A percentile compares a stretch with the other conserved stretches of the same genome.
Evolutionary conservation across 2,113 vertebrate genomes (phyloP).

Genomic region (Nerophis ophidion): DNA sequence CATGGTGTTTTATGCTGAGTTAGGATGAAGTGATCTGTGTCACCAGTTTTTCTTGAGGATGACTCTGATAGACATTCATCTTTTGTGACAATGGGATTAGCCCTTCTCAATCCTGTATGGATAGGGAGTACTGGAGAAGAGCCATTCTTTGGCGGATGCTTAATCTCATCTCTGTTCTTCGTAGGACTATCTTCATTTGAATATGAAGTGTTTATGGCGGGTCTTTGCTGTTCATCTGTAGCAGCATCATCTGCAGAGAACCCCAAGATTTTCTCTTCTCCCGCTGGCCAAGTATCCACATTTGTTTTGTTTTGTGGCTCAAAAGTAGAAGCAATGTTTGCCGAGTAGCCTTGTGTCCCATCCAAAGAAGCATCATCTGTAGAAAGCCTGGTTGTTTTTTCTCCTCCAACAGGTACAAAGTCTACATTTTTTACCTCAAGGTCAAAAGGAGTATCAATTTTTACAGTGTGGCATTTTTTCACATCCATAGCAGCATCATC

Average conservation of each 20-base stretch:
- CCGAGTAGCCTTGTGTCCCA: not conserved
- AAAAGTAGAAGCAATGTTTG: slow-evolving; percentile 2
- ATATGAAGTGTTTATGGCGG: slow-evolving; percentile 7
- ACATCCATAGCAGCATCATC: slow-evolving; percentile 13
- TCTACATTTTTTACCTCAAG: not conserved
- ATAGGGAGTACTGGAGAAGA: slow-evolving; percentile 45
- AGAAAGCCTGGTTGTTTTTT: not conserved
- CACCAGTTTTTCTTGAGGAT: not conserved
- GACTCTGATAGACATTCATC: not conserved
- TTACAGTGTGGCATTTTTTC: slow-evolving; percentile 1
- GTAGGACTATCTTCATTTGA: slow-evolving; percentile 11
- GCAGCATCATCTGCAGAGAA: not conserved
- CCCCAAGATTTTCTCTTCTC: not conserved
- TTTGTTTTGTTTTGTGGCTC: not conserved
- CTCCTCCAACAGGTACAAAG: not conserved
- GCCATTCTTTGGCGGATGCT: not conserved
- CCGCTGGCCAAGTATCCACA: not conserved
- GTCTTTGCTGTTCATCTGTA: not conserved
- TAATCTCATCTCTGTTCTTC: slow-evolving; percentile 1
- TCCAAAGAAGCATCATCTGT: slow-evolving; percentile 10
- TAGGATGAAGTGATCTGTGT: not conserved
- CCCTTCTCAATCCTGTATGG: slow-evolving; percentile 30
- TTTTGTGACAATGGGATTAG: slow-evolving; percentile 2
- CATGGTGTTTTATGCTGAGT: not conserved
- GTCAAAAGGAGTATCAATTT: slow-evolving; percentile 1